Percentiles rank a stretch among this genome's conserved stretches.
Evolutionary conservation across 2,888 invertebrate genomes (phyloP).

Genomic region (Apodemia mormo): DNA sequence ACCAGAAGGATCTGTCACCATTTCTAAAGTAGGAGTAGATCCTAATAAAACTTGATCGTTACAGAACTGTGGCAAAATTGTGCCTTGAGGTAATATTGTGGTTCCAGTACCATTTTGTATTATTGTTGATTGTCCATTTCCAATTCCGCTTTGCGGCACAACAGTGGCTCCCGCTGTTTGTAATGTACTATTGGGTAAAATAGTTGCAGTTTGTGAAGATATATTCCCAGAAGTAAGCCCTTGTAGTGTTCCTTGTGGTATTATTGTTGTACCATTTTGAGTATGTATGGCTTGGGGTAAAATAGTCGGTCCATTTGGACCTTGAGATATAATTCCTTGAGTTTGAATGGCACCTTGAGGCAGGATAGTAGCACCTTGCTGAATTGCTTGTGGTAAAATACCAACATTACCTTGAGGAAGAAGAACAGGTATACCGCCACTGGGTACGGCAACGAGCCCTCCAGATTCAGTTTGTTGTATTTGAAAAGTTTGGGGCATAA

Average conservation of each 20-base stretch:
- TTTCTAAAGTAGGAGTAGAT: conserved; percentile 83
- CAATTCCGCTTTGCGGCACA: conserved; percentile 74
- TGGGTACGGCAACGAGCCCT: conserved; percentile 82
- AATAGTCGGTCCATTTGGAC: conserved; percentile 82
- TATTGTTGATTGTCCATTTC: conserved; percentile 75
- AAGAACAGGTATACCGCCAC: conserved; percentile 80
- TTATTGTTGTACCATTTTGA: conserved; percentile 83
- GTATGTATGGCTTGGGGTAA: conserved; percentile 82
- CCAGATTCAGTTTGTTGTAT: conserved; percentile 83
- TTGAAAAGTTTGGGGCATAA: conserved; percentile 82
- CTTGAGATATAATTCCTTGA: conserved; percentile 76
- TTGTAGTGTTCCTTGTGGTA: conserved; percentile 81
- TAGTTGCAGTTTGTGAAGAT: conserved; percentile 65
- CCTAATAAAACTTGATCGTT: conserved; percentile 84
- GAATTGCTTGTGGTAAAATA: conserved; percentile 72
- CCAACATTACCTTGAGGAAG: conserved; percentile 78
- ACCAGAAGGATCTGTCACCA: conserved; percentile 83
- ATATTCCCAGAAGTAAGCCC: conserved; percentile 65
- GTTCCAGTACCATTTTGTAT: conserved; percentile 79
- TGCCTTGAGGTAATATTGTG: conserved; percentile 83
- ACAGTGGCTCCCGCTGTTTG: conserved; percentile 68
- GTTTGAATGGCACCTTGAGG: conserved; percentile 81
- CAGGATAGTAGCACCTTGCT: conserved; percentile 80
- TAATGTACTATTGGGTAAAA: conserved; percentile 64
- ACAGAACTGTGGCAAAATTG: conserved; percentile 77